phyloP scores from a whole-genome alignment of 2,888 invertebrate species.

The Drosophila diplacantha region DNA sequence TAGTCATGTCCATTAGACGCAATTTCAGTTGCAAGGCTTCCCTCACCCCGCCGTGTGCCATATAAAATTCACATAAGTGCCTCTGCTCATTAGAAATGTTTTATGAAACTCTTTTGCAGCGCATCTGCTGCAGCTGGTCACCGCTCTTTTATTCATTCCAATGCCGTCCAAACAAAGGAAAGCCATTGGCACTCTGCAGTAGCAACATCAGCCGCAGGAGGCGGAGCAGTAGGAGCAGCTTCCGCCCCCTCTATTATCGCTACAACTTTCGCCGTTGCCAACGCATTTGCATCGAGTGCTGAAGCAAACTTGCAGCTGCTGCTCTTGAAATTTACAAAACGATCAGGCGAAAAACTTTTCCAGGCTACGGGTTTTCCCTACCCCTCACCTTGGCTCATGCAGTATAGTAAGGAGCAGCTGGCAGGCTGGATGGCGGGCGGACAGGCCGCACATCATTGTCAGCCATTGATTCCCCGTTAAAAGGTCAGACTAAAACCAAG shows the following conservation, averaged over 20 bases:
- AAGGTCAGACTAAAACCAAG: slow-evolving; percentile 14
- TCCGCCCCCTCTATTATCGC: slow-evolving; percentile 14
- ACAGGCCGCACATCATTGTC: slow-evolving; percentile 32
- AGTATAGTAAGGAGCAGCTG: background rate
- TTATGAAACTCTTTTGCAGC: slow-evolving; percentile 25
- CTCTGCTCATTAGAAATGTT: slow-evolving; percentile 23
- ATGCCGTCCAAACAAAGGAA: slow-evolving; percentile 23
- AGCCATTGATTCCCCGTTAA: slow-evolving; percentile 25
- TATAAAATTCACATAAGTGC: slow-evolving; percentile 41
- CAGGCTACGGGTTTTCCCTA: slow-evolving; percentile 5
- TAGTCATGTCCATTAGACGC: slow-evolving; percentile 13
- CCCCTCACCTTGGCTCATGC: slow-evolving; percentile 4
- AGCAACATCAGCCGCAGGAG: background rate
- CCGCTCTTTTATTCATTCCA: slow-evolving; percentile 13
- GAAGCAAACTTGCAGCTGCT: slow-evolving; percentile 53
- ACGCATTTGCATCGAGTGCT: slow-evolving; percentile 41
- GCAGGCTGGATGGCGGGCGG: background rate
- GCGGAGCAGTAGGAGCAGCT: background rate
- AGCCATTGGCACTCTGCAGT: slow-evolving; percentile 20
- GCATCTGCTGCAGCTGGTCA: slow-evolving; percentile 23
- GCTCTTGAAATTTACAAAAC: slow-evolving; percentile 52
- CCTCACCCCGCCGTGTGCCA: slow-evolving; percentile 9
- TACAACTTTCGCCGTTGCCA: slow-evolving; percentile 27
- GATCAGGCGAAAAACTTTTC: slow-evolving; percentile 20
- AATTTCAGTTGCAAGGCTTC: slow-evolving; percentile 11